A percentile compares a stretch with the other conserved stretches of the same genome.
phyloP scores from a whole-genome alignment of 30 jellyfish, hydroid and myxozoan species.

The Haliclystus octoradiatus region DNA sequence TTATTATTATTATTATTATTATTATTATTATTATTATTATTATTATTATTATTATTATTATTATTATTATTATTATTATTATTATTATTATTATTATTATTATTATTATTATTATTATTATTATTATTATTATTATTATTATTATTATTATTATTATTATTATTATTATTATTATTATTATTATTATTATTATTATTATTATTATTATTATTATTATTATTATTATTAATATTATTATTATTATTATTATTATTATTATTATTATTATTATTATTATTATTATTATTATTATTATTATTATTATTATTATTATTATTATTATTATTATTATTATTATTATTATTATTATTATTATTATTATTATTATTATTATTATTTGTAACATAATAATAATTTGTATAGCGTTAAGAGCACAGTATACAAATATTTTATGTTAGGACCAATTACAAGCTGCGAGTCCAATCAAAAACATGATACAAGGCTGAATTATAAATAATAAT shows the following conservation, averaged over 20 bases:
- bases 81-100: background rate
- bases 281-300: conserved; percentile 9
- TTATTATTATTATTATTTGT: conserved; percentile 4
- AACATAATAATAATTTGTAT: background rate
- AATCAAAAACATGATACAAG: no score
- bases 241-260: conserved; percentile 9
- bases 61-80: background rate
- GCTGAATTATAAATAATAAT: no score
- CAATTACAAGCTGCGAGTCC: no score
- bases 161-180: no score
- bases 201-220: conserved; percentile 9
- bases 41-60: background rate
- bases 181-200: conserved; percentile 6
- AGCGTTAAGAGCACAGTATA: no score
- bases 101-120: background rate
- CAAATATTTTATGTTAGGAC: no score
- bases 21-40: background rate
- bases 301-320: conserved; percentile 5
- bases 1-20: background rate
- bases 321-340: conserved; percentile 8
- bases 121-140: background rate
- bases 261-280: conserved; percentile 9
- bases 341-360: conserved; percentile 9
- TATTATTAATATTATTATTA: conserved; percentile 5
- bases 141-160: no score